Evolutionary conservation across 2,888 invertebrate genomes (phyloP).

Genomic region (Saturnia pavonia): DNA sequence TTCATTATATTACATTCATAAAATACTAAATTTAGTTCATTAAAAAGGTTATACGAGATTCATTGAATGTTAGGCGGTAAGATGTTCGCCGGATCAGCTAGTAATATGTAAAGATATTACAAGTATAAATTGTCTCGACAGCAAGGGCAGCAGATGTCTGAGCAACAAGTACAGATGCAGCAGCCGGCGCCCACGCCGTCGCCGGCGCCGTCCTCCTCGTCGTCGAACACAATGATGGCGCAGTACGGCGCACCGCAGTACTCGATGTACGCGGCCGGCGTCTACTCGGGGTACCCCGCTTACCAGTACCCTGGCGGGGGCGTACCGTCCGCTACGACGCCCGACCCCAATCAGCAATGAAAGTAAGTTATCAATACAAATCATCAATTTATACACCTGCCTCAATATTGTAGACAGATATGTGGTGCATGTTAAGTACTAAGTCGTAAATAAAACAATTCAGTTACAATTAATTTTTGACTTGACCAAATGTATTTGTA

Average conservation of each 20-base stretch:
- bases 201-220: slow-evolving; percentile 34
- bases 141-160: slow-evolving; percentile 24
- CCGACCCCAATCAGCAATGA: slow-evolving; percentile 62
- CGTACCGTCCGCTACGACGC: slow-evolving; percentile 40
- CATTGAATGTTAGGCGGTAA: too few species aligned
- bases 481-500: too few species aligned
- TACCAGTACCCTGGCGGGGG: slow-evolving; percentile 54
- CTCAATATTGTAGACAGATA: not conserved
- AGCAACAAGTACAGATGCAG: slow-evolving; percentile 27
- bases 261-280: slow-evolving; percentile 62
- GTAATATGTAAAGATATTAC: too few species aligned
- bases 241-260: slow-evolving; percentile 53
- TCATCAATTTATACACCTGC: not conserved
- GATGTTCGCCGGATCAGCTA: too few species aligned
- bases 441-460: not conserved
- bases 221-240: slow-evolving; percentile 40
- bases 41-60: too few species aligned
- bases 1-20: too few species aligned
- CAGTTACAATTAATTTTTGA: not conserved
- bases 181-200: slow-evolving; percentile 31
- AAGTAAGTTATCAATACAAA: slow-evolving; percentile 38
- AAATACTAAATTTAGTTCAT: too few species aligned
- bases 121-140: slow-evolving; percentile 20
- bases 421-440: not conserved
- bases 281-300: slow-evolving; percentile 60